Evolutionary conservation across 2,888 invertebrate genomes (phyloP).

Genomic region (Xestia rhomboidea): DNA sequence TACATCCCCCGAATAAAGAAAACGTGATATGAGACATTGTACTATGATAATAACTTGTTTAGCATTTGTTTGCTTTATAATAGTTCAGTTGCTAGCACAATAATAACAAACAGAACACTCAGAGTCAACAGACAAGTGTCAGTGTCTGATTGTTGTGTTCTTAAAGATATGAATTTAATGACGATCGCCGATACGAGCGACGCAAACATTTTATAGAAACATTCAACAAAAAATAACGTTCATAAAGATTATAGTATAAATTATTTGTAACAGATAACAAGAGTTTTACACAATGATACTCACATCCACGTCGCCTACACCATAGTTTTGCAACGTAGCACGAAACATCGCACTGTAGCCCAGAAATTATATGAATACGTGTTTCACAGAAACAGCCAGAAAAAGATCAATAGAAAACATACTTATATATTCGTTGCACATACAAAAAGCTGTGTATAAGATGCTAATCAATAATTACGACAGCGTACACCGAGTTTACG

Average conservation of each 20-base stretch:
- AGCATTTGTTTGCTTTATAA: constrained; percentile 39
- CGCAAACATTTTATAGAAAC: constrained; percentile 55
- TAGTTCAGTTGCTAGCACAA: constrained; percentile 46
- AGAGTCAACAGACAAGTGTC: constrained; percentile 15
- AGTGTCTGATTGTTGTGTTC: constrained; percentile 28
- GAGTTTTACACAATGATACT: constrained; percentile 47
- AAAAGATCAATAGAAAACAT: constrained; percentile 65
- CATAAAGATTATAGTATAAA: constrained; percentile 64
- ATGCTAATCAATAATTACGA: constrained; percentile 67
- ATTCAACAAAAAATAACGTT: constrained; percentile 63
- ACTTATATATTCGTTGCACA: constrained; percentile 82
- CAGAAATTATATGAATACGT: constrained; percentile 50
- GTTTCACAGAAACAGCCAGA: constrained; percentile 76
- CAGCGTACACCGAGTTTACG: constrained; percentile 68
- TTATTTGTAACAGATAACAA: constrained; percentile 66
- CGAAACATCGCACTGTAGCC: constrained; percentile 43
- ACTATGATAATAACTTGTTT: constrained; percentile 69
- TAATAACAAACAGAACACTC: constrained; percentile 46
- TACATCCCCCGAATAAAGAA: constrained; percentile 63
- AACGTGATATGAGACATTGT: constrained; percentile 82
- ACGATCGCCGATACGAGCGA: constrained; percentile 23
- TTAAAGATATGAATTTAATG: constrained; percentile 50
- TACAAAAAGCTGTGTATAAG: constrained; percentile 78
- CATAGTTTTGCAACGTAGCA: constrained; percentile 18
- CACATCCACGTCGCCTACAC: constrained; percentile 17